Base-by-base conservation (phyloP, 2,797 vertebrate species). In the Pseudochirops corinnae region DNA sequence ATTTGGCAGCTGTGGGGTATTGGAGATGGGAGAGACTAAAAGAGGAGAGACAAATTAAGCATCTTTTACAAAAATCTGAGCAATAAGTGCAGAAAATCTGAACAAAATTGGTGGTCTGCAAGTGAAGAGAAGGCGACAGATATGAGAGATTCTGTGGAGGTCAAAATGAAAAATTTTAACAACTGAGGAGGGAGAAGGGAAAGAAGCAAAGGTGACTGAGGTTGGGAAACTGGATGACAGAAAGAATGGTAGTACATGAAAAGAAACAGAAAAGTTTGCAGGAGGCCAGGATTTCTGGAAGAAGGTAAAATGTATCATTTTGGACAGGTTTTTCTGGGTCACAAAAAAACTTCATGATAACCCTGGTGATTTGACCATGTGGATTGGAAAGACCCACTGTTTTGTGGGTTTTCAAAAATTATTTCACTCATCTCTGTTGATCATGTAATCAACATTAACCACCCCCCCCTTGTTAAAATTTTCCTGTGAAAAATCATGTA, bases 401-500 rank as follows among this genome's bases (percentile, higher is more conserved):
- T 2, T 46, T 46, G 14, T n/a, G n/a, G 21, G 39, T 46, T 46
- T 82, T 46, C 74, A 24, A 82, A 67, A 82, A 26, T 82, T 7
- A 74, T 74, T 39, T 46, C 39, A 82, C 24, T 82, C 24, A 2
- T 82, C 67, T 82, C n/a, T 46, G 7, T 39, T 39, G 67, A 74
- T 39, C 67, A 6, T 0, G 0, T n/a, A 92, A 0, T 2, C 7
- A 29, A 33, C 95, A 74, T 53, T 55, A 28, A 52, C 52, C 52
- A 4, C 52, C 52, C 1, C 2, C 50, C 52, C 52, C 46, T 46
- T 46, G 21, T 92, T 10, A 60, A 82, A 82, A 46, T 5, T 28
- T 33, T 52, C 55, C 50, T 55, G 9, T 94, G 57, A 94, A 93
- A 95, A 94, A 53, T 92, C 7, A 74, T 90, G 16, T 21, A 92